Conservation (phyloP, 2,113 vertebrate species). For the Caracal caracal region DNA sequence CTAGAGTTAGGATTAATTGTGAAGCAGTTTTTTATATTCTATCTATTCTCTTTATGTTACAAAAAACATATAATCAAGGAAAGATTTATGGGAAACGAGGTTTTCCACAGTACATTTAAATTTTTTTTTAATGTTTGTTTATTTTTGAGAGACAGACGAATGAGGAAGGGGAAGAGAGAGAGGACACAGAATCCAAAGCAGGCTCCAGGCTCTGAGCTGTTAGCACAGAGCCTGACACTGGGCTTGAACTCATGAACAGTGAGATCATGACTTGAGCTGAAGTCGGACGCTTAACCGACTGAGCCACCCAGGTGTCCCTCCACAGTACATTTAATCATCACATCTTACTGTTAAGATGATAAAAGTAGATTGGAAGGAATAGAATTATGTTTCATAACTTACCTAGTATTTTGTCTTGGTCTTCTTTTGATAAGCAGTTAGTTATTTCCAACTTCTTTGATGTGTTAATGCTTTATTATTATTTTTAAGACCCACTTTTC, state of each 20-base stretch:
- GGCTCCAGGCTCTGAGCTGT: no score
- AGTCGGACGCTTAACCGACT: no score
- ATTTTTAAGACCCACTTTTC: conserved; percentile 4
- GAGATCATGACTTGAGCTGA: no score
- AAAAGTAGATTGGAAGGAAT: background rate
- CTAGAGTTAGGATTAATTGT: background rate
- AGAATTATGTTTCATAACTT: background rate
- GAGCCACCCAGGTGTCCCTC: background rate
- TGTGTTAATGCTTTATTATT: background rate
- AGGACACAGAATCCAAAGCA: no score
- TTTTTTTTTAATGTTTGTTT: no score
- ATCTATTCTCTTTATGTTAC: background rate
- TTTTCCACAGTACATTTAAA: background rate
- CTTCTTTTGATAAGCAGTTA: background rate
- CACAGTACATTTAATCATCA: background rate
- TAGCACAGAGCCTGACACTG: no score
- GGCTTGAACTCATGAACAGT: no score
- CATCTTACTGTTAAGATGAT: background rate
- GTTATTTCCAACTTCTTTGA: background rate
- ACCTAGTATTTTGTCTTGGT: background rate
- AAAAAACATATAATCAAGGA: background rate
- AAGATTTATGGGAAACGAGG: background rate
- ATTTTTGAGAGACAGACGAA: no score
- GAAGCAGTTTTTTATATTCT: background rate
- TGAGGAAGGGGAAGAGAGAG: no score